These are phyloP conservation scores for Eolophus roseicapilla DNA, from an alignment of 2,113 vertebrate genomes.

Conservation along the genomic window DNA sequence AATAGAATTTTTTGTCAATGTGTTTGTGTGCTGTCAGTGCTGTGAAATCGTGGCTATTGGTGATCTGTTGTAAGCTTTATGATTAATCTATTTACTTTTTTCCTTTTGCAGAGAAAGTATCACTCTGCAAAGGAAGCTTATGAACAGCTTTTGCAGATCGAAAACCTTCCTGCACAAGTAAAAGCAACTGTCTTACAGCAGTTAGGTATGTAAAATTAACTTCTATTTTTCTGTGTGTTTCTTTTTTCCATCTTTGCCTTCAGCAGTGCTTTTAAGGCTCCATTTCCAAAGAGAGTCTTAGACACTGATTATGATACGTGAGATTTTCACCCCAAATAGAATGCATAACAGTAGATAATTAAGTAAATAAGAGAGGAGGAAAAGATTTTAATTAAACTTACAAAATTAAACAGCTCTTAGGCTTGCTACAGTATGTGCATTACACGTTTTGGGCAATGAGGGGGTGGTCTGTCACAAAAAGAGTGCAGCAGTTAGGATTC, in stretches of 20 bases:
- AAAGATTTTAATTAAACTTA: background rate
- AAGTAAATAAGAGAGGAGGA: slow-evolving; percentile 26
- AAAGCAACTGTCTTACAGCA: slow-evolving; percentile 97
- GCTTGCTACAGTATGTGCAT: background rate
- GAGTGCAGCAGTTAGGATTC: background rate
- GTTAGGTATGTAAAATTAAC: slow-evolving; percentile 85
- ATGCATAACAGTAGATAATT: background rate
- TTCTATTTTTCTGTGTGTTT: background rate
- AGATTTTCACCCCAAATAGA: background rate
- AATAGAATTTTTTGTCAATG: slow-evolving; percentile 7
- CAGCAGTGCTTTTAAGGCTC: slow-evolving; percentile 31
- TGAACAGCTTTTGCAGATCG: slow-evolving; percentile 93
- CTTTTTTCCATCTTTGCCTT: background rate
- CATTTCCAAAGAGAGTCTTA: background rate
- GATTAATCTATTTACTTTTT: slow-evolving; percentile 58
- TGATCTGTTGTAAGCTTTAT: slow-evolving; percentile 48
- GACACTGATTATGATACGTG: background rate
- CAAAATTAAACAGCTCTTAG: background rate
- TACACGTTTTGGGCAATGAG: background rate
- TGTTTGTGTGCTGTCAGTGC: slow-evolving; percentile 59
- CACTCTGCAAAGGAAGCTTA: slow-evolving; percentile 97
- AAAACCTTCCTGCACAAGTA: slow-evolving; percentile 96
- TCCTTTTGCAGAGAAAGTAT: slow-evolving; percentile 90
- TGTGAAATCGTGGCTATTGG: slow-evolving; percentile 53
- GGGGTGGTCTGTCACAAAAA: background rate